A percentile compares a stretch with the other conserved stretches of the same genome.
Conservation (phyloP, 2,888 invertebrate species). For the Ochropleura plecta region DNA sequence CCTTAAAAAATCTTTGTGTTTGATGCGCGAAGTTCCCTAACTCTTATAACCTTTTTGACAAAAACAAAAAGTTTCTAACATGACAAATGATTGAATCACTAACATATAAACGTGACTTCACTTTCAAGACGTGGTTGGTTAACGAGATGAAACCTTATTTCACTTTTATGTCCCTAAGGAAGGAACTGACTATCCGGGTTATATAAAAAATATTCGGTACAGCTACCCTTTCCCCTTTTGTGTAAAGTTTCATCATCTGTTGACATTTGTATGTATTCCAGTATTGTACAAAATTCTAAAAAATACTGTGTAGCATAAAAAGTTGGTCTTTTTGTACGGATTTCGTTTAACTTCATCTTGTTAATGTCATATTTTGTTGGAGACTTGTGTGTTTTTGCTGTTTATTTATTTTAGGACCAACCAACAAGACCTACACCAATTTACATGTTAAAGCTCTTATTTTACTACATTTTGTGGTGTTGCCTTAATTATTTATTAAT, state of each 20-base stretch:
- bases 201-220: constrained; percentile 25
- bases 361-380: not conserved
- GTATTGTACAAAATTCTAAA: not conserved
- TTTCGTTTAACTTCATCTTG: not conserved
- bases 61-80: constrained; percentile 10
- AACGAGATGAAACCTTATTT: constrained; percentile 57
- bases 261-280: constrained; percentile 18
- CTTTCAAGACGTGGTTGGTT: constrained; percentile 27
- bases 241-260: constrained; percentile 27
- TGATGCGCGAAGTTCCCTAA: too few relatives aligned
- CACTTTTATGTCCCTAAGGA: constrained; percentile 46
- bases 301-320: constrained; percentile 10
- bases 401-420: too few relatives aligned
- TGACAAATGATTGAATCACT: constrained; percentile 35
- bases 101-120: constrained; percentile 14
- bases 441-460: too few relatives aligned
- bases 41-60: too few relatives aligned
- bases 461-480: too few relatives aligned
- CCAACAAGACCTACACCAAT: too few relatives aligned
- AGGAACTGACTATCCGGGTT: constrained; percentile 44
- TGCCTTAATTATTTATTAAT: too few relatives aligned
- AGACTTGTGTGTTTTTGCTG: not conserved
- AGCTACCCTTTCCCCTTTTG: constrained; percentile 20
- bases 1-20: too few relatives aligned
- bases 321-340: not conserved